Evolutionary conservation across 2,888 invertebrate species (phyloP).

Genomic region (Dinocampus coccinellae): DNA sequence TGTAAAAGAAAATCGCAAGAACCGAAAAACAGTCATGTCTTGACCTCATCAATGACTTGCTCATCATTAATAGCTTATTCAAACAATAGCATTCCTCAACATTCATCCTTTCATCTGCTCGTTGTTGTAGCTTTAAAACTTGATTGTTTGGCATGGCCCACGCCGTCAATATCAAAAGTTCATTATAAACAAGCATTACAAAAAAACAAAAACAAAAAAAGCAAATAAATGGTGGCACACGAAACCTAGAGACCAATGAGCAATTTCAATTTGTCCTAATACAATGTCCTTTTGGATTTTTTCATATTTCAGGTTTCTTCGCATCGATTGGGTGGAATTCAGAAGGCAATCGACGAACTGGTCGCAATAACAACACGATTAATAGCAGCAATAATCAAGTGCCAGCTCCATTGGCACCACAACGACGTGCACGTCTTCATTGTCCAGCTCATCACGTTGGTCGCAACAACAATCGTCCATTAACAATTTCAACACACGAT

Average conservation of each 20-base stretch:
- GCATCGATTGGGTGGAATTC: conserved; percentile 61
- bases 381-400: conserved; percentile 48
- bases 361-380: conserved; percentile 31
- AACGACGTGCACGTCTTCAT: conserved; percentile 63
- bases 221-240: conserved; percentile 16
- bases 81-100: conserved; percentile 31
- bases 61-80: conserved; percentile 28
- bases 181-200: too few relatives aligned
- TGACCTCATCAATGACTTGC: conserved; percentile 16
- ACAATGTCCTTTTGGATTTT: conserved; percentile 37
- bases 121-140: conserved; percentile 67
- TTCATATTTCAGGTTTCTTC: conserved; percentile 62
- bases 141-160: conserved; percentile 68
- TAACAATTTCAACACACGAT: conserved; percentile 56
- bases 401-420: conserved; percentile 63
- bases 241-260: neutral
- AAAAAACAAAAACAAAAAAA: neutral
- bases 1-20: neutral
- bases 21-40: conserved; percentile 25
- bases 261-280: conserved; percentile 44
- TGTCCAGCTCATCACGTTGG: conserved; percentile 61
- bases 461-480: conserved; percentile 57
- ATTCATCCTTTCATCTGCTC: conserved; percentile 55
- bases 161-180: conserved; percentile 50
- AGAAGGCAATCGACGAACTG: conserved; percentile 50